Conservation (phyloP, 1,140 invertebrate species). For the Trinorchestia longiramus region DNA sequence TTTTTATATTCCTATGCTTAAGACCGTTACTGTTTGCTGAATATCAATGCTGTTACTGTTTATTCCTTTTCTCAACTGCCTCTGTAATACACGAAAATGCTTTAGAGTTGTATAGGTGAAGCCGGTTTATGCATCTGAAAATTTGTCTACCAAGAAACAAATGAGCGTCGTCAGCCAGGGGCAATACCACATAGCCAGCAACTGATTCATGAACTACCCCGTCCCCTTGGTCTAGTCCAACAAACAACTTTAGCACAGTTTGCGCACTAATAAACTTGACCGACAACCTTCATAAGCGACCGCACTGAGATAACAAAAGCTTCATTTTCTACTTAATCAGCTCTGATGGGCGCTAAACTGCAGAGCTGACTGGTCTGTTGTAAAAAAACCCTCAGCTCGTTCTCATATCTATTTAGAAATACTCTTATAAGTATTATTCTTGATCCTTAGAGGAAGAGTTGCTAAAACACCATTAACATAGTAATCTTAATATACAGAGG, state of each 20-base stretch:
- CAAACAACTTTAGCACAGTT: background rate
- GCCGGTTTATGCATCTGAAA: background rate
- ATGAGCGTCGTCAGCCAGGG: background rate
- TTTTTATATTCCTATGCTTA: too few species aligned
- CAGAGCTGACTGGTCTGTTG: background rate
- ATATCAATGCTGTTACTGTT: too few species aligned
- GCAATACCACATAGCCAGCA: background rate
- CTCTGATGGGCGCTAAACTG: background rate
- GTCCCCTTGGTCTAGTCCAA: background rate
- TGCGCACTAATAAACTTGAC: background rate
- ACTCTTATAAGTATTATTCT: background rate
- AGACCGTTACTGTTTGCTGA: too few species aligned
- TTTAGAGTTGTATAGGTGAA: background rate
- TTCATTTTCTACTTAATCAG: background rate
- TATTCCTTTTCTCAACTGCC: too few species aligned
- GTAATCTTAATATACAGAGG: background rate
- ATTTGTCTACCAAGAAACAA: background rate
- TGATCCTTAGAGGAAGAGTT: background rate
- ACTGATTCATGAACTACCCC: background rate
- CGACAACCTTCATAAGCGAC: background rate
- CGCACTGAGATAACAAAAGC: background rate
- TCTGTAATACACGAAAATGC: too few species aligned
- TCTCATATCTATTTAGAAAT: background rate
- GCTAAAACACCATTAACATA: background rate
- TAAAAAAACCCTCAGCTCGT: background rate